phyloP scores from a whole-genome alignment of 2,113 vertebrate species.

The Chaetops frenatus region DNA sequence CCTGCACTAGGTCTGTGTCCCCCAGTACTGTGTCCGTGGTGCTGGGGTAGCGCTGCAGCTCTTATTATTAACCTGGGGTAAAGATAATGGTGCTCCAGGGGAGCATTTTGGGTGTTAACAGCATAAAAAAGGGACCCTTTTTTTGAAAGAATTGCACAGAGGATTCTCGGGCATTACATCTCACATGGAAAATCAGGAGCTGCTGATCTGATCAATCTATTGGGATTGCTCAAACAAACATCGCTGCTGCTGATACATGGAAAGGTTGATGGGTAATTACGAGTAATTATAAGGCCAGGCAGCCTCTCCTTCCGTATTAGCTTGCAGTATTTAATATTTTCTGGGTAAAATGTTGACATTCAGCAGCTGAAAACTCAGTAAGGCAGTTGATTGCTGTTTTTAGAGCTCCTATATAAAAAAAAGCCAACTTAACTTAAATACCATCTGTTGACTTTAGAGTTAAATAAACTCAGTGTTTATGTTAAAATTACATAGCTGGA shows the following conservation, averaged over 20 bases:
- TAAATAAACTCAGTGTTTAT: conserved; percentile 57
- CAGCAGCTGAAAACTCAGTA: conserved; percentile 11
- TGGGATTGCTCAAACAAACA: not conserved
- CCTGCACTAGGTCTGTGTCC: not conserved
- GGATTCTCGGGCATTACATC: accelerated
- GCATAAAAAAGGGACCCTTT: not conserved
- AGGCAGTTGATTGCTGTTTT: conserved; percentile 56
- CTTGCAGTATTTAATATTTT: conserved; percentile 39
- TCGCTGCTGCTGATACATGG: not conserved
- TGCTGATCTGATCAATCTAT: not conserved
- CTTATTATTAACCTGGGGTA: accelerated
- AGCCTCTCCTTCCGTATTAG: conserved; percentile 22
- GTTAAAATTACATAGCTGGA: conserved; percentile 57
- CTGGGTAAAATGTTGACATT: conserved; percentile 28
- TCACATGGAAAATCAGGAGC: accelerated
- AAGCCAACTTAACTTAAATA: conserved; percentile 55
- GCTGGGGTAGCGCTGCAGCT: not conserved
- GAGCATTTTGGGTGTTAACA: not conserved
- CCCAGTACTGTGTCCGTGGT: accelerated
- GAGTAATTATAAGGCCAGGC: conserved; percentile 24
- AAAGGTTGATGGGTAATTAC: conserved; percentile 6
- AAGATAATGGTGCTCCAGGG: accelerated
- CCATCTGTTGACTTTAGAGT: conserved; percentile 61
- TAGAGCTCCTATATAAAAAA: conserved; percentile 18
- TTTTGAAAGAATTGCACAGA: accelerated